Evolutionary conservation across 2,888 invertebrate genomes (phyloP).

Genomic region (Tetropium fuscum): DNA sequence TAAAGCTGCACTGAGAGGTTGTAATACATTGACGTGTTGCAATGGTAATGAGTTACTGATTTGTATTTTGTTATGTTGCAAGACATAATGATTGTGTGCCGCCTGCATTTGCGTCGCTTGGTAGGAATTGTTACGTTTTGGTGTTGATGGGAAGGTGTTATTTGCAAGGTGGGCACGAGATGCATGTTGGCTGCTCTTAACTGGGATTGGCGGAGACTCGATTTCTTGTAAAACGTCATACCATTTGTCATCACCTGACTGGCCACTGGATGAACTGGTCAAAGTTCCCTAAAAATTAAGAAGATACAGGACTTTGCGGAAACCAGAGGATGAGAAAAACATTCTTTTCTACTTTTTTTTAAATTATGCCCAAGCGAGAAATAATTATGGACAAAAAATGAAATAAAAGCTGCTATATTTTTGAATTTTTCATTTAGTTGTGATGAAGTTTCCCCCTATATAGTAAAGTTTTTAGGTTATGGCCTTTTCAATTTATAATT

Average conservation of each 20-base stretch:
- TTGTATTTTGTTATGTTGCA: constrained; percentile 64
- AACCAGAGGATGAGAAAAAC: too few relatives aligned
- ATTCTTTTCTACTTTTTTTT: too few relatives aligned
- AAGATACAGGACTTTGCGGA: too few relatives aligned
- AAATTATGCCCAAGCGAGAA: too few relatives aligned
- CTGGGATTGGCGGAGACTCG: constrained; percentile 70
- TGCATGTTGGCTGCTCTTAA: constrained; percentile 58
- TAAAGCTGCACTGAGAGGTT: constrained; percentile 61
- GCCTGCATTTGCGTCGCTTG: constrained; percentile 57
- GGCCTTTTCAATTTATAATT: too few relatives aligned
- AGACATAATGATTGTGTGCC: constrained; percentile 54
- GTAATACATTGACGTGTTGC: constrained; percentile 62
- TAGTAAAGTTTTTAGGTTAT: too few relatives aligned
- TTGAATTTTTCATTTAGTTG: too few relatives aligned
- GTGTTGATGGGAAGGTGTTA: constrained; percentile 63
- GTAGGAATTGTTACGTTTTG: constrained; percentile 61
- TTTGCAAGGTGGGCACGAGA: constrained; percentile 47
- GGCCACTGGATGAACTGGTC: constrained; percentile 74
- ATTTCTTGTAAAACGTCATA: constrained; percentile 69
- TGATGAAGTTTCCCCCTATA: too few relatives aligned
- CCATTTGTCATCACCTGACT: constrained; percentile 76
- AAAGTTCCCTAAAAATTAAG: constrained; percentile 70
- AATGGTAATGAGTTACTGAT: constrained; percentile 65
- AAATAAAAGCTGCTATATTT: too few relatives aligned
- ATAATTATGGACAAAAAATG: too few relatives aligned